phyloP scores from a whole-genome alignment of 2,797 vertebrate species.

The Erithacus rubecula region DNA sequence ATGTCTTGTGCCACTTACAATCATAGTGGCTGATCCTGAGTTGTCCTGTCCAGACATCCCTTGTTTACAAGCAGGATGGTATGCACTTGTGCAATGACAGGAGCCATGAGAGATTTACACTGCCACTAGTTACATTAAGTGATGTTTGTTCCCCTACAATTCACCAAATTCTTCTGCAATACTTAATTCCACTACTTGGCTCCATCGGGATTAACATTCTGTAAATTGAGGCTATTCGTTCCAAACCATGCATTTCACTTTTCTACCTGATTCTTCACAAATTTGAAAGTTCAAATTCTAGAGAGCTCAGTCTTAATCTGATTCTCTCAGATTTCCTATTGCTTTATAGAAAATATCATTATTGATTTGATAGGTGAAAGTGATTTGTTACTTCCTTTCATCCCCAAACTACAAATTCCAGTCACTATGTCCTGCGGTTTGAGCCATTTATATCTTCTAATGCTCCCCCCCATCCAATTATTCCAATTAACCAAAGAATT shows the following conservation, averaged over 20 bases:
- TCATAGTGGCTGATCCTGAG: background rate
- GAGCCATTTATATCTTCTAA: background rate
- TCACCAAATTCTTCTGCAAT: background rate
- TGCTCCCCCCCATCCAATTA: background rate
- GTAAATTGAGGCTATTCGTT: background rate
- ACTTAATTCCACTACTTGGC: background rate
- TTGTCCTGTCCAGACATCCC: background rate
- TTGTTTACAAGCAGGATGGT: background rate
- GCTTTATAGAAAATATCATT: background rate
- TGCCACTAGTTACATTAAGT: background rate
- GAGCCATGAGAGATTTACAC: background rate
- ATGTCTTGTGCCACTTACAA: background rate
- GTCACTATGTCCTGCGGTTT: background rate
- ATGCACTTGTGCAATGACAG: background rate
- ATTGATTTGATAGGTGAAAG: background rate
- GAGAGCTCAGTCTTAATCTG: background rate
- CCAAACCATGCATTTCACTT: background rate
- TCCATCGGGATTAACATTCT: background rate
- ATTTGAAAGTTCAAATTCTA: background rate
- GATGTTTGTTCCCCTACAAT: background rate
- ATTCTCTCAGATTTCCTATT: background rate
- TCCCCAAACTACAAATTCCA: background rate
- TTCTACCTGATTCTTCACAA: background rate
- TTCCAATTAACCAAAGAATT: background rate
- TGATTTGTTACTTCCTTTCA: background rate